Percentiles rank a stretch among this genome's conserved stretches.
Conservation (phyloP, 1,140 invertebrate species). For the Pseudomyrmex concolor region DNA sequence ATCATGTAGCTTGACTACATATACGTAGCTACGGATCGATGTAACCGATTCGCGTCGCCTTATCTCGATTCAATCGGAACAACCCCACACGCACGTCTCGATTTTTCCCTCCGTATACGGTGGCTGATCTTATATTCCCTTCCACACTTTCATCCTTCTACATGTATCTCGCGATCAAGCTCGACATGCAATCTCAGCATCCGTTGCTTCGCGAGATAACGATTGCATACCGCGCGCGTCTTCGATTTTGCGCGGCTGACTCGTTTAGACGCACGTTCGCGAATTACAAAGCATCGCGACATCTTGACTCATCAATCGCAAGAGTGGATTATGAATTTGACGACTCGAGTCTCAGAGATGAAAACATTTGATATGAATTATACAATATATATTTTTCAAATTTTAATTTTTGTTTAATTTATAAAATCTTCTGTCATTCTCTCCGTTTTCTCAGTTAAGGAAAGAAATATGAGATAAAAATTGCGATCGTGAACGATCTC, state of each 20-base stretch:
- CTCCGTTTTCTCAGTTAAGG: background rate
- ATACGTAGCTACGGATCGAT: slow-evolving; percentile 15
- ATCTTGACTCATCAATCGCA: background rate
- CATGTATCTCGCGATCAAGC: background rate
- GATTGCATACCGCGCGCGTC: slow-evolving; percentile 10
- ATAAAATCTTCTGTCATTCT: background rate
- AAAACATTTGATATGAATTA: background rate
- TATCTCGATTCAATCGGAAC: slow-evolving; percentile 40
- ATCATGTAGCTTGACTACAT: slow-evolving; percentile 20
- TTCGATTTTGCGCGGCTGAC: background rate
- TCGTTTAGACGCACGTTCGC: background rate
- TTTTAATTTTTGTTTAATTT: background rate
- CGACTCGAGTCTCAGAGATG: background rate
- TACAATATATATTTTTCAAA: background rate
- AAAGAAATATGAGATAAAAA: background rate
- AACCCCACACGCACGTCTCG: slow-evolving; percentile 41
- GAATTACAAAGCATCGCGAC: background rate
- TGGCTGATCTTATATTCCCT: background rate
- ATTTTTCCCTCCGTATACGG: slow-evolving; percentile 19
- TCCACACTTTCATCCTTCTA: background rate
- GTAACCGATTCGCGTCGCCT: slow-evolving; percentile 36
- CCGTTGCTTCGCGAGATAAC: slow-evolving; percentile 41
- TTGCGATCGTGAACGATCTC: background rate
- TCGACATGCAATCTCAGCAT: slow-evolving; percentile 48
- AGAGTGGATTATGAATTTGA: too few relatives aligned